Percentiles rank a stretch among this genome's conserved stretches.
phyloP scores from a whole-genome alignment of 2,888 invertebrate genomes.

The Cosmopolites sordidus region DNA sequence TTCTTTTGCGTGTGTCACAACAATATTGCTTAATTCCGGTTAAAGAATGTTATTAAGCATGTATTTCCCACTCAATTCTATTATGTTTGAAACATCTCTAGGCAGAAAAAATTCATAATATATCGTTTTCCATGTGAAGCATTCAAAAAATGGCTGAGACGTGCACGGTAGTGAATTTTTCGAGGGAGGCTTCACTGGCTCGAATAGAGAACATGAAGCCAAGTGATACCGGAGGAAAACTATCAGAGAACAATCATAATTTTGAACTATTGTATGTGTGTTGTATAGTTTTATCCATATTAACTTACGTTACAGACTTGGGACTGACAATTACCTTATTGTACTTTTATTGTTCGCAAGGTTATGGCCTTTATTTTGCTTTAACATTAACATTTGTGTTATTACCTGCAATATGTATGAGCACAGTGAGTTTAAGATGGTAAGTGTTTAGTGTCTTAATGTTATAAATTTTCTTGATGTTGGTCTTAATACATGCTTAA shows the following conservation, averaged over 20 bases:
- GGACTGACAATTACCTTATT: conserved; percentile 46
- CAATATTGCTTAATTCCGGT: too few species aligned
- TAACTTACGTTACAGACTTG: conserved; percentile 49
- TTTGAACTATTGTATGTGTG: conserved; percentile 47
- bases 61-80: too few species aligned
- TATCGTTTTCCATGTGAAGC: too few species aligned
- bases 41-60: too few species aligned
- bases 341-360: conserved; percentile 46
- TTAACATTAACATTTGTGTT: conserved; percentile 52
- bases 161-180: conserved; percentile 48
- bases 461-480: conserved; percentile 1
- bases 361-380: conserved; percentile 49
- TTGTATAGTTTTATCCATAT: conserved; percentile 48
- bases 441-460: conserved; percentile 34
- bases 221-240: conserved; percentile 40
- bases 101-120: too few species aligned
- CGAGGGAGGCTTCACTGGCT: conserved; percentile 45
- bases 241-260: conserved; percentile 39
- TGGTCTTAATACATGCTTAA: too few species aligned
- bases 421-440: conserved; percentile 53
- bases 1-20: too few species aligned
- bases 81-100: too few species aligned
- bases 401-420: conserved; percentile 52
- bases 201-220: conserved; percentile 46
- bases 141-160: conserved; percentile 47